These are phyloP conservation scores for Tupaia tana DNA, from an alignment of 2,113 vertebrate genomes.

Conservation along the genomic window DNA sequence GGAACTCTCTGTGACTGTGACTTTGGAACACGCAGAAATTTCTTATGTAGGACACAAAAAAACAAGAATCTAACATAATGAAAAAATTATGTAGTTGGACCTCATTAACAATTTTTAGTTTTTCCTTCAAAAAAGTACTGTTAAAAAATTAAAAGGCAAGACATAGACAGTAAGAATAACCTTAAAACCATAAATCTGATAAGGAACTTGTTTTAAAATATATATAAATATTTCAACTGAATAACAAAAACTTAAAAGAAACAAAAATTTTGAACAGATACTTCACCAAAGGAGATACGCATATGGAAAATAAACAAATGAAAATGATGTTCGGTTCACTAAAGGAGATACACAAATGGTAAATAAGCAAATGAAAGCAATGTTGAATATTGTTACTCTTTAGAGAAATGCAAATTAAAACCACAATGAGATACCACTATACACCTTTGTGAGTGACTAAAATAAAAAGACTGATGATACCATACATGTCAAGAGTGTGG, in stretches of 20 bases:
- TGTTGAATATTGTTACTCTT: background rate
- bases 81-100: background rate
- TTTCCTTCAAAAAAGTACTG: conserved; percentile 37
- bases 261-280: conserved; percentile 21
- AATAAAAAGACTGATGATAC: background rate
- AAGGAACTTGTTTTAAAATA: conserved; percentile 41
- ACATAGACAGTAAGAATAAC: background rate
- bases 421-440: background rate
- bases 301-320: background rate
- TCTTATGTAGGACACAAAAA: conserved; percentile 37
- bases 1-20: background rate
- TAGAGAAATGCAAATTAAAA: conserved; percentile 42
- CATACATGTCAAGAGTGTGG: background rate
- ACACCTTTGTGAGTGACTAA: background rate
- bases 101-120: conserved; percentile 50
- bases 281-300: background rate
- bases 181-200: conserved; percentile 47
- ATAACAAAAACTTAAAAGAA: conserved; percentile 47
- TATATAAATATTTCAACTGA: conserved; percentile 46
- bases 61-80: conserved; percentile 6
- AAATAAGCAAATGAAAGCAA: conserved; percentile 39
- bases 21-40: conserved; percentile 32
- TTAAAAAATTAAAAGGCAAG: conserved; percentile 56
- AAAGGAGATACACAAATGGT: background rate
- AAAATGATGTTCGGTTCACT: conserved; percentile 3